Conservation (phyloP, 2,113 vertebrate species). For the Zosterops hypoxanthus region DNA sequence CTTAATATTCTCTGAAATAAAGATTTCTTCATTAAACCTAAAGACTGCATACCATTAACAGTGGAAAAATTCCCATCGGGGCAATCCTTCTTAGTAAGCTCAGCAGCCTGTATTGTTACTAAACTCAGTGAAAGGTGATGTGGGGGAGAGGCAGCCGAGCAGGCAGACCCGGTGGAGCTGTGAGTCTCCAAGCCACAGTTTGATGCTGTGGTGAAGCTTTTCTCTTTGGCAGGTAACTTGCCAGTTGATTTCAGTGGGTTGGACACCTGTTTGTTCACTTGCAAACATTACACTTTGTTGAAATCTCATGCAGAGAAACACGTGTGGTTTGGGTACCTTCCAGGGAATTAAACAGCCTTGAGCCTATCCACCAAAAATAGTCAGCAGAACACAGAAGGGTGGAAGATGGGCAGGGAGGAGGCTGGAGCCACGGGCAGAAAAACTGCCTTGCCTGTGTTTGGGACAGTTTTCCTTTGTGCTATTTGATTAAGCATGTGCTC, state of each 20-base stretch:
- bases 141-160: not conserved
- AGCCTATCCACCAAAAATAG: not conserved
- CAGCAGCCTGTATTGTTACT: not conserved
- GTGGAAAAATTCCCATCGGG: not conserved
- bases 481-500: not conserved
- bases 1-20: conserved; percentile 53
- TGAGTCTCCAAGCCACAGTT: not conserved
- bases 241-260: not conserved
- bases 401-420: not conserved
- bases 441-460: not conserved
- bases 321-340: not conserved
- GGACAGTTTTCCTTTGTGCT: not conserved
- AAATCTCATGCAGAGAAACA: not conserved
- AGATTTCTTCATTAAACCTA: conserved; percentile 56
- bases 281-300: not conserved
- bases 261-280: not conserved
- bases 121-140: not conserved
- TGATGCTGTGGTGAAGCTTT: not conserved
- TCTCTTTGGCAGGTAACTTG: not conserved
- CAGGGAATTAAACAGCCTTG: not conserved
- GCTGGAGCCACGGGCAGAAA: not conserved
- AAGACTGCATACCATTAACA: conserved; percentile 2
- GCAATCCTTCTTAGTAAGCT: not conserved
- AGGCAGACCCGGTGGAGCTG: not conserved
- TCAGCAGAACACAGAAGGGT: not conserved